Base-by-base conservation (phyloP, 2,113 vertebrate species). In the Peucedramus taeniatus region DNA sequence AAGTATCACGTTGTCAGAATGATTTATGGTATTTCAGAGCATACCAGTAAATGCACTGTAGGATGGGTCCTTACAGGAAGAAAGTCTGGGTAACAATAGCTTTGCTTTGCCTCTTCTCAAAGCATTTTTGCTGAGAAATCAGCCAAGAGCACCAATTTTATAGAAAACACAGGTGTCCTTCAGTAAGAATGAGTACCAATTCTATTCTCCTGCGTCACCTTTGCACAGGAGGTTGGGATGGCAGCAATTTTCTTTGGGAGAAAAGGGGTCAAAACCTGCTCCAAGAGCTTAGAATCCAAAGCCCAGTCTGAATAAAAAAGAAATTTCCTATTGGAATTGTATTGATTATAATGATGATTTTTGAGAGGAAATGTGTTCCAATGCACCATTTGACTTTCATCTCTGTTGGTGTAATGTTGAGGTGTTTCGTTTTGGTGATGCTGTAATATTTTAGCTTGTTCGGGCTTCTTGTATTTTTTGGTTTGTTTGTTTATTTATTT, bases 21-120 rank as follows among this genome's bases (percentile, higher is more conserved):
- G 97, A 97, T 97, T 97, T 97, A 97, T 97, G 96, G 69, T 76
- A 72, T 94, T 96, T 96, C 94, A 68, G 66, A 88, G 90, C 59
- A 3, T 45, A 95, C 78, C 87, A 95, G 86, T 91, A 95, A 95
- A 93, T 91, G 93, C 76, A 69, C 76, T 72, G 54, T 72, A 74
- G 39, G 84, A 59, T 84, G 79, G 88, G 87, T 93, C 83, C 85
- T 93, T 94, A 80, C 78, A 87, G 79, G 85, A 90, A 71, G 86
- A 68, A 94, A 96, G 82, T 94, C 84, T 82, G 59, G 63, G 89
- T 60, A 74, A 95, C 84, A 95, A 95, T 69, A 56, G 91, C 90
- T 95, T 50, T 28, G 53, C 71, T 91, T 87, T 90, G 27, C 61
- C 39, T 93, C 69, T 75, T 47, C 90, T 91, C 50, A 56, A 57